Base-by-base conservation (phyloP, 2,888 invertebrate species). In the Nephrotoma flavescens region DNA sequence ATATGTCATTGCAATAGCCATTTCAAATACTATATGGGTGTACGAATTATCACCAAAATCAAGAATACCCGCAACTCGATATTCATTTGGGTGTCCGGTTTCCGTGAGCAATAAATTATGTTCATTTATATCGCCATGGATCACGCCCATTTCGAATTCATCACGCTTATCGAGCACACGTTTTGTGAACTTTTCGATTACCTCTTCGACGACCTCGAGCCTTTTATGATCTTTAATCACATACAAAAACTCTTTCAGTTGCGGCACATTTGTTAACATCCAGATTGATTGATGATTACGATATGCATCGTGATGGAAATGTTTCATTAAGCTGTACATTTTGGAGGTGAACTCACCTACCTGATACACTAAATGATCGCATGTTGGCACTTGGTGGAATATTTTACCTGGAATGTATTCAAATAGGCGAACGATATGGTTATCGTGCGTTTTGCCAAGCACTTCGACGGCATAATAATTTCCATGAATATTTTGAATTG, bases 121-220 rank as follows among this genome's bases (percentile, higher is more conserved):
- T 89, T 98, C 97, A 90, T 98, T 98, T 87, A 96, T 93, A 90
- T 98, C 98, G 0, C 97, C 98, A 90, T 98, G 98, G 88, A 98
- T 96, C 88, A 89, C 93, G 3, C 57, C 52, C n/a, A 92, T 93
- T 89, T 95, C 94, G 88, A 97, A 92, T 47, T 92, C 92, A 0
- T 93, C 91, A 2, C 93, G 89, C 0, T 92, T 90, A 0, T 94
- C 92, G 0, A 96, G 90, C 0, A 97, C 95, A 0, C 94, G 92
- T 9, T 93, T 91, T 88, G 95, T 94, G 91, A 96, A 98, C 86
- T 92, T 90, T 11, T 92, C 89, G 4, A 96, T 92, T 4, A 95
- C 92, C 86, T 94, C 93, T 87, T 93, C 92, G 0, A 95, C 94
- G 84, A 97, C 89, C 57, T 93, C 91, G 45, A 92, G 91, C 84